Conservation (phyloP, 2,113 vertebrate genomes). For the Theristicus caerulescens region DNA sequence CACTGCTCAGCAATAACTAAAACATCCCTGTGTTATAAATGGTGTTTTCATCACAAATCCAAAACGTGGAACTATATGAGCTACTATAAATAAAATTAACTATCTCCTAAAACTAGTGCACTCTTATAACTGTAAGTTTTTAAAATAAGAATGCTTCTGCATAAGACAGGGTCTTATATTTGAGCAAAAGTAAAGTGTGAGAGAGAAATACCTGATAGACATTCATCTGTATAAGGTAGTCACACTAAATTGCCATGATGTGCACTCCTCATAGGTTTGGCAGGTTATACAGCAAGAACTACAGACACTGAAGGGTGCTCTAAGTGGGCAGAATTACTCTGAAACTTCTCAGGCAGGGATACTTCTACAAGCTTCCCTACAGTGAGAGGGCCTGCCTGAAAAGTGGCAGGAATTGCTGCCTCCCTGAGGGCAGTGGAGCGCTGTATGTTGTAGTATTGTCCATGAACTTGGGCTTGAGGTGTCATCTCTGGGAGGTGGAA, state of each 20-base stretch:
- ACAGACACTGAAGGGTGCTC: neutral
- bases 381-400: neutral
- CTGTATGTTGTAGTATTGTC: neutral
- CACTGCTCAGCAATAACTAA: neutral
- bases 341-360: neutral
- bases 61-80: neutral
- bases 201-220: neutral
- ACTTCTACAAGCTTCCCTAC: accelerated
- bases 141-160: neutral
- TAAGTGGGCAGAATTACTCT: neutral
- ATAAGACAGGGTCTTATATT: neutral
- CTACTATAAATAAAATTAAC: neutral
- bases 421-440: neutral
- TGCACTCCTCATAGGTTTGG: neutral
- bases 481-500: neutral
- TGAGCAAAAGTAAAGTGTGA: neutral
- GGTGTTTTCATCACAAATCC: neutral
- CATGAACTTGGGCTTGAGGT: accelerated
- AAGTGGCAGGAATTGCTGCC: neutral
- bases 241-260: neutral
- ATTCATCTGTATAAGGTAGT: neutral
- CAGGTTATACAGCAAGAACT: neutral
- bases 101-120: neutral
- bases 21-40: neutral
- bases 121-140: neutral